These are phyloP conservation scores for Rallus crepitans DNA, from an alignment of 2,797 vertebrate genomes.

Conservation along the genomic window DNA sequence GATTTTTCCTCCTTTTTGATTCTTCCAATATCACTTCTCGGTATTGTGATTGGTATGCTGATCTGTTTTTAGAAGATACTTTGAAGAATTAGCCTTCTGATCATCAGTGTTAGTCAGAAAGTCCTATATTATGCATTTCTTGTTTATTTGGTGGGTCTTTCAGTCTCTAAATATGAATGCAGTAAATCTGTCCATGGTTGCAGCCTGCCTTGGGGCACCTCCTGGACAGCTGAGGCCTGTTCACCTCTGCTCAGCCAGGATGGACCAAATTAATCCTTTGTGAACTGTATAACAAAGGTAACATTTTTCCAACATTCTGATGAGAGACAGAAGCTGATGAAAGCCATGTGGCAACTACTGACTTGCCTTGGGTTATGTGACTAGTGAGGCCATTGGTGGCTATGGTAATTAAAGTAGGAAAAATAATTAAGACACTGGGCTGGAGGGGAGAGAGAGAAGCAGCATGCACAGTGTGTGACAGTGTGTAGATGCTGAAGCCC, in stretches of 20 bases:
- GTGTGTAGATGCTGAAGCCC: background rate
- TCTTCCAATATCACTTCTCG: background rate
- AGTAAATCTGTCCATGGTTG: background rate
- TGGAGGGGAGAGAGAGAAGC: background rate
- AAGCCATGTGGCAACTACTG: background rate
- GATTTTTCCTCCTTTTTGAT: background rate
- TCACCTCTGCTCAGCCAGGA: background rate
- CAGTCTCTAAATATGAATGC: background rate
- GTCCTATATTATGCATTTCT: background rate
- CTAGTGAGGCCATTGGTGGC: background rate
- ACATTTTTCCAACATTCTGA: background rate
- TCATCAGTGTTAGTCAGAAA: background rate
- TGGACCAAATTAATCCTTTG: background rate
- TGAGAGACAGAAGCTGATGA: background rate
- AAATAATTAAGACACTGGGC: background rate
- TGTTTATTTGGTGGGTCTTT: background rate
- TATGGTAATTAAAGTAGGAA: background rate
- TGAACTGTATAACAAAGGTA: background rate
- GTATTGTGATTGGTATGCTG: background rate
- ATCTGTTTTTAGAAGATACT: background rate
- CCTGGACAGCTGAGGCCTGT: background rate
- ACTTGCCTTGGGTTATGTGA: background rate
- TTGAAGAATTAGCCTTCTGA: background rate
- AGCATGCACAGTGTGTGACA: background rate
- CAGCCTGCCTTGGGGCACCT: background rate